These are phyloP conservation scores for Rhagologus leucostigma DNA, from an alignment of 2,113 vertebrate species.

Conservation along the genomic window DNA sequence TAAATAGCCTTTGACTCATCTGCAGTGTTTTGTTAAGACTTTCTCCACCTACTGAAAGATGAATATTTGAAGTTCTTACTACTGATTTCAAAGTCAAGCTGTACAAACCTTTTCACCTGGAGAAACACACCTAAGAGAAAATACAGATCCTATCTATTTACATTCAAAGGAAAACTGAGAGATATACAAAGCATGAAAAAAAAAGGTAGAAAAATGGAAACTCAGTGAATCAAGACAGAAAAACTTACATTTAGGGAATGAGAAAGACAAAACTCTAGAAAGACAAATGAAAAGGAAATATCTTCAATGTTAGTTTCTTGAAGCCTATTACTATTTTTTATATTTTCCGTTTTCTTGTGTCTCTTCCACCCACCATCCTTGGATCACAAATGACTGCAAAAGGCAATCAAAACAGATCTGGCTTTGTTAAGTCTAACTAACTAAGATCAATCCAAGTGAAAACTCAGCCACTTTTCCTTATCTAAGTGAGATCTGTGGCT, in stretches of 20 bases:
- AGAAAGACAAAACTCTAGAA: not conserved
- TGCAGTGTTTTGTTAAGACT: not conserved
- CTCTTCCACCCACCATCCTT: not conserved
- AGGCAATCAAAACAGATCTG: not conserved
- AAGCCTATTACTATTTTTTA: not conserved
- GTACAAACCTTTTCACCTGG: not conserved
- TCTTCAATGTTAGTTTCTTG: not conserved
- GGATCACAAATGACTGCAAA: not conserved
- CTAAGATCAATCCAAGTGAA: not conserved
- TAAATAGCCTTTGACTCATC: not conserved
- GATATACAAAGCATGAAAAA: not conserved
- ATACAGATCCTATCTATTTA: not conserved
- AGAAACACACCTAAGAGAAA: not conserved
- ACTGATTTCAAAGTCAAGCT: not conserved
- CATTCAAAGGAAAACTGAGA: not conserved
- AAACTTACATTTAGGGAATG: not conserved
- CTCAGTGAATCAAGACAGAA: not conserved
- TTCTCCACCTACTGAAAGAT: not conserved
- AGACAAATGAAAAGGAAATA: not conserved
- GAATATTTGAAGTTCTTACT: not conserved
- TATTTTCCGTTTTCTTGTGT: not conserved
- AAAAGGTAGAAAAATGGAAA: not conserved
- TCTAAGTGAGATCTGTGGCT: not conserved
- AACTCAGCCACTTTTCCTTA: not conserved
- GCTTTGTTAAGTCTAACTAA: not conserved